Base-by-base conservation (phyloP, 2,888 invertebrate species). In the Scelioninae gen. 1 region DNA sequence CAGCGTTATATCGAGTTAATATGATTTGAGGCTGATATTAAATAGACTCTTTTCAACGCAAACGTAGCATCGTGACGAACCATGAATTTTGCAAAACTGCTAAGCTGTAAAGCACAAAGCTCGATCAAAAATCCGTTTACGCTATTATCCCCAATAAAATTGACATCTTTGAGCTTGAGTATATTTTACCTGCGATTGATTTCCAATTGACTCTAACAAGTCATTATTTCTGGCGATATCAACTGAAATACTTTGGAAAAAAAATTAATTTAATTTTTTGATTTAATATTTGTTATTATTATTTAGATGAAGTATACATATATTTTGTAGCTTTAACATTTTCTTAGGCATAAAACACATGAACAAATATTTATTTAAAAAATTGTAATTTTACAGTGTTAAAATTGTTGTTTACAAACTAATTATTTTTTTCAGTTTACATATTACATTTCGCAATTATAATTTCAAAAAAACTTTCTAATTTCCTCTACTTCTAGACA, bases 21-120 rank as follows among this genome's bases (percentile, higher is more conserved):
- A 78, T 65, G 62, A 83, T 83, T 83, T 75, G 78, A 63, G 78
- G 69, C 74, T 75, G 82, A 78, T 65, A 78, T 78, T 83, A 78
- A 83, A 83, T 78, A 62, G 82, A 74, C 78, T 74, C 63, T 78
- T 72, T 68, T 32, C 40, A 56, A 23, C 45, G 43, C 43, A 16
- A 47, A 55, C 66, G 49, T 69, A 71, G 15, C 56, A 56, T 15
- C 45, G 45, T 31, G 56, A 65, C 68, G 53, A 32, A 32, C 23
- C 47, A 47, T 15, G 68, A 43, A 47, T 65, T 65, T 38, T 40
- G 29, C 51, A 66, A 62, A 81, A 49, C 75, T 65, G 38, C 29
- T 68, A 51, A 69, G 60, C 38, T 47, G 32, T 43, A 47, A 65
- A 56, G 60, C 51, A 34, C 65, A 82, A 68, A 66, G 60, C 13